Percentiles rank a stretch among this genome's conserved stretches.
phyloP scores from a whole-genome alignment of 2,797 vertebrate genomes.

The Chaetophractus vellerosus region DNA sequence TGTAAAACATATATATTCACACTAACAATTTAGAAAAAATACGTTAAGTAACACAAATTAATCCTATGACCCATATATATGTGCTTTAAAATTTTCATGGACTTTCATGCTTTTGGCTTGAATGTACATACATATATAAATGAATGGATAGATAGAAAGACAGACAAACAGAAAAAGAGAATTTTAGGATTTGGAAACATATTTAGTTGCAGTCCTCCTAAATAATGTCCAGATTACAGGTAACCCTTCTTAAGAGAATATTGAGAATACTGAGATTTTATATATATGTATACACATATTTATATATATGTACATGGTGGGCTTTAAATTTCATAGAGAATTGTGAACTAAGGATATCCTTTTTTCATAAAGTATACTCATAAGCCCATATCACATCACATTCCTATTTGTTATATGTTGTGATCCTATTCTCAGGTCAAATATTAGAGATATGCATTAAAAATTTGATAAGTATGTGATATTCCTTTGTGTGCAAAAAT shows the following conservation, averaged over 20 bases:
- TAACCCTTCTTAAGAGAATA: background rate
- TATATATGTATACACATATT: too few relatives aligned
- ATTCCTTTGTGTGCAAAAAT: background rate
- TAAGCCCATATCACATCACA: background rate
- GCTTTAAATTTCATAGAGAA: background rate
- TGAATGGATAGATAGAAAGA: background rate
- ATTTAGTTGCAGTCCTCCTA: background rate
- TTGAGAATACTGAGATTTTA: background rate
- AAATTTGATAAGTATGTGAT: background rate
- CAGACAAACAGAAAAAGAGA: background rate
- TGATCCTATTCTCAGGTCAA: background rate
- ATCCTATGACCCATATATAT: background rate
- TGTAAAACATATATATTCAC: background rate
- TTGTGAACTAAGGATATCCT: background rate
- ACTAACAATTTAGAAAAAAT: background rate
- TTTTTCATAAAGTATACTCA: background rate
- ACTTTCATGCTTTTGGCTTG: background rate
- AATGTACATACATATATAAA: background rate
- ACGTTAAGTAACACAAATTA: background rate
- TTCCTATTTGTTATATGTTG: background rate
- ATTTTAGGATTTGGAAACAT: background rate
- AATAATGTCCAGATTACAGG: background rate
- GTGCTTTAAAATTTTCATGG: background rate
- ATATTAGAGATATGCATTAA: background rate
- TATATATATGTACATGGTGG: background rate